A percentile compares a stretch with the other conserved stretches of the same genome.
These are phyloP conservation scores for Rhodeus uyekii DNA, from an alignment of 2,797 vertebrate species.

Conservation along the genomic window DNA sequence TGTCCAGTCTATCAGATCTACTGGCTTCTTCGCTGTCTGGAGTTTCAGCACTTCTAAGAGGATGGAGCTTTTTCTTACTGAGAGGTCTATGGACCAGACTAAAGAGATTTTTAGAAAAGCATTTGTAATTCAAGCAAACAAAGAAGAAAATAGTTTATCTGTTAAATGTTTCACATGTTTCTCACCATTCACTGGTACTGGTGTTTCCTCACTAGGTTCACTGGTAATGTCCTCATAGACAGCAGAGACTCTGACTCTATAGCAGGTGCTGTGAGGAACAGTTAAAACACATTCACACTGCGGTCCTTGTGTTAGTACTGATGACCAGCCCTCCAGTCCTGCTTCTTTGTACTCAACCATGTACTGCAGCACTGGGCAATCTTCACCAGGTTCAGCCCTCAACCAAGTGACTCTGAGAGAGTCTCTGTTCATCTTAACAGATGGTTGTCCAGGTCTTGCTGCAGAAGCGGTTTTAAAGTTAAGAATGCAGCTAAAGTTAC, in stretches of 20 bases:
- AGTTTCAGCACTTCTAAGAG: neutral
- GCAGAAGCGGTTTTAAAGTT: neutral
- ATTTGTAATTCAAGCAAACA: too few species aligned
- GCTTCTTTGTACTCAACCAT: conserved; percentile 45
- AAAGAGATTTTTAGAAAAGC: too few species aligned
- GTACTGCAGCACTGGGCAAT: conserved; percentile 22
- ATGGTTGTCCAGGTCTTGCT: conserved; percentile 1
- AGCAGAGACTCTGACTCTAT: conserved; percentile 47
- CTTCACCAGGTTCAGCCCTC: neutral
- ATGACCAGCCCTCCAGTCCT: conserved; percentile 45
- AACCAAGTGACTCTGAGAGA: conserved; percentile 8
- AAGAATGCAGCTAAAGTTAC: neutral
- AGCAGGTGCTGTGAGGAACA: conserved; percentile 14
- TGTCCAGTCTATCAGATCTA: too few species aligned
- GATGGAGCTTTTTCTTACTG: too few species aligned
- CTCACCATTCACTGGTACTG: conserved; percentile 30
- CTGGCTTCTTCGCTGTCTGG: too few species aligned
- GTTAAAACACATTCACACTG: conserved; percentile 30
- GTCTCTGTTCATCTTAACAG: neutral
- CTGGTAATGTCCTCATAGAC: conserved; percentile 38
- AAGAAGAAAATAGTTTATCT: too few species aligned
- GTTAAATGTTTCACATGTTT: neutral
- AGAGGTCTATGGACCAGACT: neutral
- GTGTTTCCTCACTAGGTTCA: conserved; percentile 34
- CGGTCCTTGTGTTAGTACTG: conserved; percentile 30